phyloP scores from a whole-genome alignment of 2,113 vertebrate genomes.

The Platichthys flesus region DNA sequence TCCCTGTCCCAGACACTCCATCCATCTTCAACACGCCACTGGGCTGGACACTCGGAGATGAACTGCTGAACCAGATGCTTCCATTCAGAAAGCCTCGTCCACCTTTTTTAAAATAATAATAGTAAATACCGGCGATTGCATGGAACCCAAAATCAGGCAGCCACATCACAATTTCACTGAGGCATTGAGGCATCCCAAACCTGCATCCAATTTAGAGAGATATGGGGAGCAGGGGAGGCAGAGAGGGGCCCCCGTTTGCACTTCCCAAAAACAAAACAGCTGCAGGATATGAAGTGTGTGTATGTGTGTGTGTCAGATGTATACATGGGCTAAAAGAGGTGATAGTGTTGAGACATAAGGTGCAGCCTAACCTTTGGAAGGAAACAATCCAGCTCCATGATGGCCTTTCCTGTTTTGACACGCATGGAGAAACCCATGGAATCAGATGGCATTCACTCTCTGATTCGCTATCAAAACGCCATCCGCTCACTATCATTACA shows the following conservation, averaged over 20 bases:
- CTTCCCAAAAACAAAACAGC: conserved; percentile 73
- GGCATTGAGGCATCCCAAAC: conserved; percentile 79
- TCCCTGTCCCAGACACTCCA: conserved; percentile 69
- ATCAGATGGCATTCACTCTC: conserved; percentile 82
- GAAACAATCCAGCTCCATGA: conserved; percentile 76
- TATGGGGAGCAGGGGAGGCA: conserved; percentile 50
- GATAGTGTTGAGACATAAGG: conserved; percentile 58
- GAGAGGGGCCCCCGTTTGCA: conserved; percentile 38
- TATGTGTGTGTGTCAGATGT: conserved; percentile 42
- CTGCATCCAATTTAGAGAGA: conserved; percentile 77
- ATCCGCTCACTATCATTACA: conserved; percentile 57
- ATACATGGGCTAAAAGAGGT: conserved; percentile 44
- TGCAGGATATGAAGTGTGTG: conserved; percentile 58
- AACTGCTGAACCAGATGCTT: conserved; percentile 67
- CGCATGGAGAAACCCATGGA: conserved; percentile 78
- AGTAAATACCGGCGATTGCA: conserved; percentile 73
- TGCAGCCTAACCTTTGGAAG: conserved; percentile 77
- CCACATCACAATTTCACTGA: conserved; percentile 77
- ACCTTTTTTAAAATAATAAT: conserved; percentile 76
- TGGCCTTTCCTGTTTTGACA: conserved; percentile 81
- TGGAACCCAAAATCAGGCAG: conserved; percentile 73
- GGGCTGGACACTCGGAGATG: conserved; percentile 71
- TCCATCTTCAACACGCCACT: conserved; percentile 78
- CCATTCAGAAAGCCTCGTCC: conserved; percentile 59
- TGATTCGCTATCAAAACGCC: conserved; percentile 71